Conservation (phyloP, 2,113 vertebrate species). For the Phylloscopus trochilus region DNA sequence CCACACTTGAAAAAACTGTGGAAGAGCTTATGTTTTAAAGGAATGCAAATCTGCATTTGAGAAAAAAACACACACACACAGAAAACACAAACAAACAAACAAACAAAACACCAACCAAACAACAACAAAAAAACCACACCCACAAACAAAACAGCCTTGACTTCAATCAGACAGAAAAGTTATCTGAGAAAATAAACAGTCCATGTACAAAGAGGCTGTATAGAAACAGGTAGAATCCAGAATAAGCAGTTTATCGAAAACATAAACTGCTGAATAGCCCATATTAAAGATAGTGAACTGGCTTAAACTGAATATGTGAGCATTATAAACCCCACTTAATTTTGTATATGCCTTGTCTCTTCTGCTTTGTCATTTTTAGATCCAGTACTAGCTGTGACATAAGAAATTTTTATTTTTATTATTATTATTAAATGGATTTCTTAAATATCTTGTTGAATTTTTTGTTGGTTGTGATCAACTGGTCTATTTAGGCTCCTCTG, state of each 20-base stretch:
- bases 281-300: neutral
- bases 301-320: neutral
- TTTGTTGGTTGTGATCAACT: neutral
- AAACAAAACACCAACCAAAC: too few relatives aligned
- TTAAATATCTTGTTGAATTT: neutral
- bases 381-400: neutral
- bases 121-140: too few relatives aligned
- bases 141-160: neutral
- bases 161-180: neutral
- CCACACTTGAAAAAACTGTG: neutral
- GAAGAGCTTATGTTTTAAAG: neutral
- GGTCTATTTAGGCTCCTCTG: neutral
- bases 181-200: neutral
- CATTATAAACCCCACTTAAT: neutral
- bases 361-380: neutral
- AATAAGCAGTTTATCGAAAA: neutral
- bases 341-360: neutral
- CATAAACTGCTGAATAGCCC: neutral
- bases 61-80: neutral
- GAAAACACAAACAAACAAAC: too few relatives aligned
- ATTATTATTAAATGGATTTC: neutral
- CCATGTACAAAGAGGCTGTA: neutral
- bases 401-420: neutral
- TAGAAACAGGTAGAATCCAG: neutral
- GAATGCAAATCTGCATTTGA: neutral